Evolutionary conservation across 1,140 invertebrate species (phyloP).

Genomic region (Eubasilissa regina): DNA sequence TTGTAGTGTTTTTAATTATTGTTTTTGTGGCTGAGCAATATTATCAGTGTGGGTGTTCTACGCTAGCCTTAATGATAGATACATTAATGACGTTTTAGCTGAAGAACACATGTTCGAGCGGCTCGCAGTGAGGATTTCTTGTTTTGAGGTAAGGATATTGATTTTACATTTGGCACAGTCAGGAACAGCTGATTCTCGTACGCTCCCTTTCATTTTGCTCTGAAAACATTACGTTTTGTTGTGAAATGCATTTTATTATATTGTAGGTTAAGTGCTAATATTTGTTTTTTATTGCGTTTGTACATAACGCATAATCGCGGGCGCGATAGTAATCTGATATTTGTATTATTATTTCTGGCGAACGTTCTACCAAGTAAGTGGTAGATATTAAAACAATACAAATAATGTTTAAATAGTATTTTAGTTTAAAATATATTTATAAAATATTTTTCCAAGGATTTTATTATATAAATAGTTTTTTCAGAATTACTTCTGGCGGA

Average conservation of each 20-base stretch:
- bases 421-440: too few relatives aligned
- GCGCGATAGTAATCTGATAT: background rate
- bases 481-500: too few relatives aligned
- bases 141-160: constrained; percentile 37
- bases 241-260: background rate
- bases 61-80: background rate
- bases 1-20: constrained; percentile 18
- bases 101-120: background rate
- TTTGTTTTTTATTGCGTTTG: too few relatives aligned
- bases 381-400: background rate
- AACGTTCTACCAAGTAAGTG: background rate
- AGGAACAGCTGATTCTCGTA: constrained; percentile 7
- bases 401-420: too few relatives aligned
- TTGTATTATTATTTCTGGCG: background rate
- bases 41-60: constrained; percentile 12
- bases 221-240: constrained; percentile 2
- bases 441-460: too few relatives aligned
- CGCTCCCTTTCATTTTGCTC: constrained; percentile 5
- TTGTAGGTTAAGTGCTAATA: too few relatives aligned
- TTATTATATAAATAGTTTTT: too few relatives aligned
- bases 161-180: constrained; percentile 28
- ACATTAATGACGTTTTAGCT: constrained; percentile 7
- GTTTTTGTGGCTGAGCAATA: constrained; percentile 13
- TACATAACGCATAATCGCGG: too few relatives aligned
- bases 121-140: constrained; percentile 14